phyloP scores from a whole-genome alignment of 2,888 invertebrate species.

The Pediacus dermestoides region DNA sequence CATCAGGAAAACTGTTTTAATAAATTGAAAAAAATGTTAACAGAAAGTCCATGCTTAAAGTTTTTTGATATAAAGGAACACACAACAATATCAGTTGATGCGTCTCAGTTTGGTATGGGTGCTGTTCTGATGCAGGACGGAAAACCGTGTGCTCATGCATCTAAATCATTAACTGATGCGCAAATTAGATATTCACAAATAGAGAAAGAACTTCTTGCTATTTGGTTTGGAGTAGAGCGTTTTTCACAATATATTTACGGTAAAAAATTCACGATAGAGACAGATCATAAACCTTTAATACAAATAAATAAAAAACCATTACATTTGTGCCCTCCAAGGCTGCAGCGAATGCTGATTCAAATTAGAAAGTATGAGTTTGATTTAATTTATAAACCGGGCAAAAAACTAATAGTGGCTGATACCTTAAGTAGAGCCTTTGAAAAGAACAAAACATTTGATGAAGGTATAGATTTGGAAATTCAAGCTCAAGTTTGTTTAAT shows the following conservation, averaged over 20 bases:
- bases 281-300: constrained; percentile 23
- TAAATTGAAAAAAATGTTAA: constrained; percentile 32
- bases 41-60: constrained; percentile 32
- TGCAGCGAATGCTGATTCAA: constrained; percentile 17
- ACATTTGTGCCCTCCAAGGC: constrained; percentile 12
- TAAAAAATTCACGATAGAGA: constrained; percentile 22
- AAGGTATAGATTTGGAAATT: constrained; percentile 5
- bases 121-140: constrained; percentile 34
- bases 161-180: constrained; percentile 31
- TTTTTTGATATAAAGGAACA: constrained; percentile 32
- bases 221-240: constrained; percentile 27
- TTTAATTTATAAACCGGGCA: constrained; percentile 25
- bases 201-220: constrained; percentile 43
- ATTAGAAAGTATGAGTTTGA: constrained; percentile 17
- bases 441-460: constrained; percentile 7
- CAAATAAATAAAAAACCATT: constrained; percentile 14
- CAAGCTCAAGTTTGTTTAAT: constrained; percentile 9
- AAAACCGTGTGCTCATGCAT: constrained; percentile 37
- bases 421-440: constrained; percentile 6
- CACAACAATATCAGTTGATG: constrained; percentile 33
- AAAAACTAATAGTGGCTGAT: constrained; percentile 6
- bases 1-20: constrained; percentile 30
- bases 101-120: constrained; percentile 38
- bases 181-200: constrained; percentile 40
- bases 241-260: constrained; percentile 24